Percentiles rank a stretch among this genome's conserved stretches.
Evolutionary conservation across 1,140 invertebrate genomes (phyloP).

Genomic region (Anoplolepis gracilipes): DNA sequence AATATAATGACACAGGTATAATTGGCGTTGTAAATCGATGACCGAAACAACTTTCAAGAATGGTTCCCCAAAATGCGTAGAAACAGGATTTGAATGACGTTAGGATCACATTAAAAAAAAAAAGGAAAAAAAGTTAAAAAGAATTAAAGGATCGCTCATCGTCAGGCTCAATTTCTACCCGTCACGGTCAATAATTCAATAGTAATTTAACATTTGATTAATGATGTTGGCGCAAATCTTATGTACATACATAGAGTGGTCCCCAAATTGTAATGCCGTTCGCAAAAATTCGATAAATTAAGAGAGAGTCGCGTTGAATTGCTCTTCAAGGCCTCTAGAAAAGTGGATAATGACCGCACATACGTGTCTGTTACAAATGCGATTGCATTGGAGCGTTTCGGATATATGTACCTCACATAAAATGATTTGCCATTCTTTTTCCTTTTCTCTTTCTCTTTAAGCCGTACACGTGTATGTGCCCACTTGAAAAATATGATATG

Average conservation of each 20-base stretch:
- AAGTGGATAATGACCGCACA: constrained; percentile 43
- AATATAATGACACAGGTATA: constrained; percentile 24
- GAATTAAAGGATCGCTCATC: too few species aligned
- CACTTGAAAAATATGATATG: constrained; percentile 38
- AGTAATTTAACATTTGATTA: not conserved
- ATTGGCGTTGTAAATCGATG: constrained; percentile 21
- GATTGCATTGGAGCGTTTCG: constrained; percentile 32
- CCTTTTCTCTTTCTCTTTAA: constrained; percentile 29
- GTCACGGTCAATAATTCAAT: not conserved
- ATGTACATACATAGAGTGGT: not conserved
- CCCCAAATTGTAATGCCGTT: constrained; percentile 41
- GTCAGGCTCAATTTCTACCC: not conserved
- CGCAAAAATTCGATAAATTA: constrained; percentile 74
- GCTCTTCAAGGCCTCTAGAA: constrained; percentile 49
- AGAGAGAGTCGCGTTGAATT: constrained; percentile 54
- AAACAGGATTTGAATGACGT: not conserved
- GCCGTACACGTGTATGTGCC: not conserved
- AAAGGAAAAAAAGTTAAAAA: too few species aligned
- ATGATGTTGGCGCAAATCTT: not conserved
- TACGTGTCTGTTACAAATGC: constrained; percentile 13
- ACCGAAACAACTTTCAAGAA: not conserved
- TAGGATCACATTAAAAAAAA: not conserved
- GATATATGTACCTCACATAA: not conserved
- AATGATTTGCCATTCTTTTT: constrained; percentile 14
- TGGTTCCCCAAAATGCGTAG: not conserved